Base-by-base conservation (phyloP, 2,888 invertebrate genomes). In the Trypoxylon attenuatum region DNA sequence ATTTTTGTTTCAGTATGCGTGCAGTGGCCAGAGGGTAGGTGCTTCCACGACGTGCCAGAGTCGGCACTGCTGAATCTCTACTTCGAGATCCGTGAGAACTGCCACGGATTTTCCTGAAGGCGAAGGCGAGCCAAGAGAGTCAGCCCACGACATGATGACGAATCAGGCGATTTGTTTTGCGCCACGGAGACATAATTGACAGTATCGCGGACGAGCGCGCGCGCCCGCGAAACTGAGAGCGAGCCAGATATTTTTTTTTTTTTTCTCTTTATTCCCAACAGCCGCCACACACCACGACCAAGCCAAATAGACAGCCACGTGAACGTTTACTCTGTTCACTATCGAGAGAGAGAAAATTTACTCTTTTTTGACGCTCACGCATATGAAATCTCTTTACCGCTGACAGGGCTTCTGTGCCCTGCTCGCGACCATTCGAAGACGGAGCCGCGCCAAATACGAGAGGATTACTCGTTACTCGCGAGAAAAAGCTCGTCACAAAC, bases 21-120 rank as follows among this genome's bases (percentile, higher is more conserved):
- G 87, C 95, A 95, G 89, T 96, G 95, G 95, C 94, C 95, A 80
- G 94, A 95, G 91, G 94, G 94, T 93, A 91, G 92, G 92, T 89
- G 83, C 77, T 82, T 84, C 83, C 83, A 84, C 78, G 82, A 84
- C 76, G 84, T 85, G 80, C 81, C 84, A 29, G 82, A 83, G 74
- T 84, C 85, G 83, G 83, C 85, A 81, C 73, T 86, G 72, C 79
- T 83, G 79, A 85, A 82, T 80, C 82, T 86, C 76, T 84, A 82
- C 79, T 83, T 80, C 69, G 83, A 84, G 81, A 83, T 85, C 71
- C 82, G 81, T 69, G 81, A 85, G 72, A 84, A 83, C 73, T 83
- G 82, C 77, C 82, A 82, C 75, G 84, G 82, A 64, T 84, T 85
- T 80, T 83, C 83, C 78, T 86, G 82, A 85, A 82, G 82, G 83